A percentile compares a stretch with the other conserved stretches of the same genome.
Conservation (phyloP, 2,113 vertebrate genomes). For the Chauna torquata region DNA sequence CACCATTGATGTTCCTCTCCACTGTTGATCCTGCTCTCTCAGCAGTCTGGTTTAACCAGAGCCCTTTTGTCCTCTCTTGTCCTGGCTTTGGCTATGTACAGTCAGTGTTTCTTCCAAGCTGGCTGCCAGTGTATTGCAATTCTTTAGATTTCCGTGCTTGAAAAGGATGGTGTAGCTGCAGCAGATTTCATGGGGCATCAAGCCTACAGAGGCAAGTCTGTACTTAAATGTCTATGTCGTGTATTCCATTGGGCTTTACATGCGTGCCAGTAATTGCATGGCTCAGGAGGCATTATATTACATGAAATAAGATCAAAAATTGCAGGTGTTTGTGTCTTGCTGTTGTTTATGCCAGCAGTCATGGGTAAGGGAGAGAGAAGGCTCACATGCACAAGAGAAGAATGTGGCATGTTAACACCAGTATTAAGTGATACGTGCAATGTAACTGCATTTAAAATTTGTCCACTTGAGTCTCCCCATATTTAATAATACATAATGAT, state of each 20-base stretch:
- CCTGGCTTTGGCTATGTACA: neutral
- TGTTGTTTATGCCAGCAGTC: neutral
- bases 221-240: neutral
- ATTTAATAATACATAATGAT: neutral
- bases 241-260: neutral
- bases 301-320: neutral
- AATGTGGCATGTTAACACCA: neutral
- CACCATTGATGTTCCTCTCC: rapidly evolving
- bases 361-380: neutral
- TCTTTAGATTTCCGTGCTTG: neutral
- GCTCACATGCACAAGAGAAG: neutral
- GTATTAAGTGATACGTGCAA: neutral
- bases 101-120: neutral
- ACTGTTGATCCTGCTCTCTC: neutral
- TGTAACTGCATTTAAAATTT: neutral
- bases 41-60: neutral
- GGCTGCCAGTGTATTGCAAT: neutral
- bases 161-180: neutral
- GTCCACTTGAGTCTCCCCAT: neutral
- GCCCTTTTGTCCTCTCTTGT: neutral
- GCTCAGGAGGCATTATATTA: neutral
- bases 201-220: neutral
- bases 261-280: neutral
- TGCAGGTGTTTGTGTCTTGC: neutral
- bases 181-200: neutral